These are phyloP conservation scores for Channa maculata DNA, from an alignment of 2,113 vertebrate species.

Conservation along the genomic window DNA sequence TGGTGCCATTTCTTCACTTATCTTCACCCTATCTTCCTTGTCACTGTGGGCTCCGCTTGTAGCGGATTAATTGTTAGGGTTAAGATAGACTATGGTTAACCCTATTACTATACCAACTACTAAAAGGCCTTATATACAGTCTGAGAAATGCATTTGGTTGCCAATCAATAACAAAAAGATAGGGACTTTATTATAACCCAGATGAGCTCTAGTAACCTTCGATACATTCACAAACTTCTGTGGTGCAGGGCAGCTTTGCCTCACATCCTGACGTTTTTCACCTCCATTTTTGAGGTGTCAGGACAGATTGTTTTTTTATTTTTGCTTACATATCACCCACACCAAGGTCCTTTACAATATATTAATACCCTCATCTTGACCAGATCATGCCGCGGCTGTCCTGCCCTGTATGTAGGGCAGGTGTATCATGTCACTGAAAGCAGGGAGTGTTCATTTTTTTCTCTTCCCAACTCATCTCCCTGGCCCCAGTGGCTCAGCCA, in stretches of 20 bases:
- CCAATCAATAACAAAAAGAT: too few relatives aligned
- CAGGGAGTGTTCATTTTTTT: conserved; percentile 39
- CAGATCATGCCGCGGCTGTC: conserved; percentile 8
- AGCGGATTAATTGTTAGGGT: conserved; percentile 9
- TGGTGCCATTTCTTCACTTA: too few relatives aligned
- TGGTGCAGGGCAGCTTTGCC: too few relatives aligned
- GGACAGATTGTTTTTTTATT: conserved; percentile 19
- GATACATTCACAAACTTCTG: too few relatives aligned
- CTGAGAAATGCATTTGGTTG: too few relatives aligned
- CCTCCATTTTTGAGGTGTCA: conserved; percentile 15
- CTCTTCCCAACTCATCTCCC: conserved; percentile 34
- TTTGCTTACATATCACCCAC: conserved; percentile 31
- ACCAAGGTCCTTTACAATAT: conserved; percentile 43
- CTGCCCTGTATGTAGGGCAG: conserved; percentile 44
- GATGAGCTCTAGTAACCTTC: too few relatives aligned
- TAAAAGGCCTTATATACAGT: not conserved
- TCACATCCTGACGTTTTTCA: too few relatives aligned
- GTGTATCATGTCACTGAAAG: conserved; percentile 49
- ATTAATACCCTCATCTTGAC: conserved; percentile 25
- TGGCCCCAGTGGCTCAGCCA: conserved; percentile 54
- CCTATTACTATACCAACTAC: not conserved
- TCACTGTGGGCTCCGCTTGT: too few relatives aligned
- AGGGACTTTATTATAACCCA: too few relatives aligned
- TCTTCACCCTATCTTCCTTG: too few relatives aligned
- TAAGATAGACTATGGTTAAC: not conserved